phyloP scores from a whole-genome alignment of 1,140 invertebrate genomes.

The Temnothorax longispinosus region DNA sequence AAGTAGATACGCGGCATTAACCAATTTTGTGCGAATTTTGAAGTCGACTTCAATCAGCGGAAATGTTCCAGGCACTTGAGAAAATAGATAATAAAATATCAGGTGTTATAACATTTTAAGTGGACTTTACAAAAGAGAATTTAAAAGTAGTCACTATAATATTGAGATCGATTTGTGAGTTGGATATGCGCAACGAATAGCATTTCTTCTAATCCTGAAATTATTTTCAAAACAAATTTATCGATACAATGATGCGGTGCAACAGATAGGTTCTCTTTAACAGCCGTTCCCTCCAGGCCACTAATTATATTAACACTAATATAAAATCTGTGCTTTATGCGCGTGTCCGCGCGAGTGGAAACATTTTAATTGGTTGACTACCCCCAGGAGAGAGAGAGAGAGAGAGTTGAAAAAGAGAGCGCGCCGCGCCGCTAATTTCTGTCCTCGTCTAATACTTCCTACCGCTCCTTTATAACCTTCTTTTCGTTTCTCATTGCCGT shows the following conservation, averaged over 20 bases:
- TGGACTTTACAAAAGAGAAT: background rate
- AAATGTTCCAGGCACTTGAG: background rate
- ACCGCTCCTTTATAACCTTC: constrained; percentile 22
- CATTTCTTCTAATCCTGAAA: background rate
- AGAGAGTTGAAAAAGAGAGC: constrained; percentile 41
- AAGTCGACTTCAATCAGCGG: background rate
- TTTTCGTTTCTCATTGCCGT: background rate
- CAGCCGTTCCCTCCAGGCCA: background rate
- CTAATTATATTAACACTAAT: constrained; percentile 52
- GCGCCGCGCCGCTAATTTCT: constrained; percentile 68
- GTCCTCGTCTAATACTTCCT: constrained; percentile 65
- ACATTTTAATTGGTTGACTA: constrained; percentile 60
- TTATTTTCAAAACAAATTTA: constrained; percentile 9
- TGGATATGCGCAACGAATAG: background rate
- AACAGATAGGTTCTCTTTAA: constrained; percentile 11
- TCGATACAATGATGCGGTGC: background rate
- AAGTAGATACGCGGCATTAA: background rate
- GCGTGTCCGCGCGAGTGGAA: constrained; percentile 37
- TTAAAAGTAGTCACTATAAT: background rate
- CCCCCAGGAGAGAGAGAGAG: background rate
- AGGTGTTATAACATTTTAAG: background rate
- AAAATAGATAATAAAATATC: background rate
- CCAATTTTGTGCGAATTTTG: background rate
- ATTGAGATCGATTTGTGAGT: background rate
- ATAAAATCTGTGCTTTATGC: constrained; percentile 38